phyloP scores from a whole-genome alignment of 2,888 invertebrate genomes.

The Metacarcinus magister region DNA sequence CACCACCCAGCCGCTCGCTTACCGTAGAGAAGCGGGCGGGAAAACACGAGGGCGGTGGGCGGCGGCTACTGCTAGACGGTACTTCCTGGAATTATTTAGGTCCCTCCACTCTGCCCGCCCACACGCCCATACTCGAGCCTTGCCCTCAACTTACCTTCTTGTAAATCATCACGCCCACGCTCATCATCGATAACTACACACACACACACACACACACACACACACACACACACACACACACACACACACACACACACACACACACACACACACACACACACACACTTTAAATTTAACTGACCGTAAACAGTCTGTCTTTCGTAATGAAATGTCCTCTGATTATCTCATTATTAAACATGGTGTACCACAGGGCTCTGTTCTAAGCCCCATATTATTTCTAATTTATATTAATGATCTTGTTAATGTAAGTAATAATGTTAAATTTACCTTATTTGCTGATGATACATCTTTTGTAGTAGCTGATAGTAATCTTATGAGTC shows the following conservation, averaged over 20 bases:
- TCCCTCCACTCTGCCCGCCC: background rate
- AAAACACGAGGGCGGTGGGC: background rate
- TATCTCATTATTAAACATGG: too few relatives aligned
- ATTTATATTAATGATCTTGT: too few relatives aligned
- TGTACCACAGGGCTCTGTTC: too few relatives aligned
- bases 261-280: background rate
- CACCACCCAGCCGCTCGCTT: background rate
- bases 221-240: constrained; percentile 5
- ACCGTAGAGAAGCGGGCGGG: background rate
- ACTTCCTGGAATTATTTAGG: background rate
- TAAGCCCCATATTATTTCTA: too few relatives aligned
- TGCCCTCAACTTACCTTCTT: too few relatives aligned
- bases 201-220: constrained; percentile 16
- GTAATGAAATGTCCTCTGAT: too few relatives aligned
- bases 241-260: constrained; percentile 26
- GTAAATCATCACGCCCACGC: background rate
- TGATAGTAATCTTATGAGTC: too few relatives aligned
- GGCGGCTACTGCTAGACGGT: background rate
- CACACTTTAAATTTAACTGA: too few relatives aligned
- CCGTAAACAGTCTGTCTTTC: too few relatives aligned
- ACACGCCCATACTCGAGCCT: background rate
- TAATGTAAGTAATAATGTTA: too few relatives aligned
- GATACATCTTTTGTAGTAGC: too few relatives aligned
- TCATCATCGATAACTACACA: background rate
- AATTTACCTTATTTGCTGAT: too few relatives aligned